Conservation (phyloP, 1,140 invertebrate species). For the Potamilus streckersoni region DNA sequence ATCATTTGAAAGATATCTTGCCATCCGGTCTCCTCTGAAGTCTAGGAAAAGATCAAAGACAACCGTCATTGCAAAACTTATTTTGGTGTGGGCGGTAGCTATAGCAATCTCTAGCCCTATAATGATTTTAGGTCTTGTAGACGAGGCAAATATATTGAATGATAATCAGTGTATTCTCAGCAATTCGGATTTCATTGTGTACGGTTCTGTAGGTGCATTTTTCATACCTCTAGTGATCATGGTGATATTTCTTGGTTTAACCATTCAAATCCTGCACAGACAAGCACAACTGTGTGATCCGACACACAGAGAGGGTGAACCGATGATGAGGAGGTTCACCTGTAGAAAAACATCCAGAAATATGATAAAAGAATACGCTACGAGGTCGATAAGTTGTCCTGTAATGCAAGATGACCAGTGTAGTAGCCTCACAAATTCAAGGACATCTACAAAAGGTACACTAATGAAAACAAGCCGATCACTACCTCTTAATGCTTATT, state of each 20-base stretch:
- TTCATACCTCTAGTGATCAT: constrained; percentile 96
- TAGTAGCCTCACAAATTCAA: not conserved
- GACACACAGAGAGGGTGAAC: constrained; percentile 36
- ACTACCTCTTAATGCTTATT: not conserved
- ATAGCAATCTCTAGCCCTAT: constrained; percentile 89
- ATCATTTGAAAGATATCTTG: constrained; percentile 76
- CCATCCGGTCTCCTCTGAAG: constrained; percentile 89
- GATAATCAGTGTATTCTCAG: constrained; percentile 76
- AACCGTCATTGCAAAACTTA: constrained; percentile 85
- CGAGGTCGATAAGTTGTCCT: not conserved
- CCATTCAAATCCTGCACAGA: constrained; percentile 74
- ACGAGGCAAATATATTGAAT: constrained; percentile 66
- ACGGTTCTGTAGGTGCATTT: constrained; percentile 92
- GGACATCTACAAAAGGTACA: too few species aligned
- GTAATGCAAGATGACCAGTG: constrained; percentile 10
- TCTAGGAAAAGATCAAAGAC: constrained; percentile 78
- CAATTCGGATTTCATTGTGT: constrained; percentile 79
- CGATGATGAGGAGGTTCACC: constrained; percentile 44
- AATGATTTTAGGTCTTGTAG: constrained; percentile 82
- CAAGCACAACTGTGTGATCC: constrained; percentile 47
- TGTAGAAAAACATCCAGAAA: constrained; percentile 19
- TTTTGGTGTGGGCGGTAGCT: constrained; percentile 88
- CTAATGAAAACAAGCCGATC: not conserved
- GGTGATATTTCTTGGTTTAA: constrained; percentile 91
- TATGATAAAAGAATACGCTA: not conserved